Base-by-base conservation (phyloP, 2,888 invertebrate genomes). In the Hermaeophaga mercurialis region DNA sequence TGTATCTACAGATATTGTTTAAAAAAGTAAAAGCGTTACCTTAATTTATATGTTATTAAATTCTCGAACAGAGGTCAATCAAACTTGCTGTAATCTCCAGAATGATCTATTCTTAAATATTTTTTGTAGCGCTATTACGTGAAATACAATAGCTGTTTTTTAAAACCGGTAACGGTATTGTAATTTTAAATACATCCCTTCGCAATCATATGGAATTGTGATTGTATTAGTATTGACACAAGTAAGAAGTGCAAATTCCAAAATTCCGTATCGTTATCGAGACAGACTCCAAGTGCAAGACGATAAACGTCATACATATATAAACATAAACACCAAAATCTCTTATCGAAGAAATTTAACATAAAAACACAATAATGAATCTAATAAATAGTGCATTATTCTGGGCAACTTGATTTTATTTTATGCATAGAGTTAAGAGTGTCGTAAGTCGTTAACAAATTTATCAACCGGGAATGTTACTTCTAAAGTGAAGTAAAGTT, bases 381-480 rank as follows among this genome's bases (percentile, higher is more conserved):
- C 11, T 3, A 26, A 43, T 43, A 43, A 43, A 43, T 43, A 43
- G 15, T 9, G 18, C n/a, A 22, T n/a, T 24, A 24, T 12, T 12
- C 3, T 26, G 24, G 3, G 12, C 43, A 24, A 39, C 11, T n/a
- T 12, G 2, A 17, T 38, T 43, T 43, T 14, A 24, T 43, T 41
- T n/a, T 12, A n/a, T 36, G 15, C 12, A 36, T 8, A 17, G 11
- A 36, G 9, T 17, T 1, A 14, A 12, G 2, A 1, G 11, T 12
- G 12, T 31, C 34, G 15, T 28, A 52, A 5, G 3, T 33, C 31
- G 22, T 50, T 7, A 8, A n/a, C 1, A 15, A 36, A 33, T n/a
- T 12, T 11, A 36, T 47, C 3, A 22, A 22, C 22, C 39, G 24
- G 61, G 59, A 55, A 63, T 54, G 47, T 55, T 63, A 14, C 6